Base-by-base conservation (phyloP, 1,140 invertebrate genomes). In the Leptinotarsa undecemlineata region DNA sequence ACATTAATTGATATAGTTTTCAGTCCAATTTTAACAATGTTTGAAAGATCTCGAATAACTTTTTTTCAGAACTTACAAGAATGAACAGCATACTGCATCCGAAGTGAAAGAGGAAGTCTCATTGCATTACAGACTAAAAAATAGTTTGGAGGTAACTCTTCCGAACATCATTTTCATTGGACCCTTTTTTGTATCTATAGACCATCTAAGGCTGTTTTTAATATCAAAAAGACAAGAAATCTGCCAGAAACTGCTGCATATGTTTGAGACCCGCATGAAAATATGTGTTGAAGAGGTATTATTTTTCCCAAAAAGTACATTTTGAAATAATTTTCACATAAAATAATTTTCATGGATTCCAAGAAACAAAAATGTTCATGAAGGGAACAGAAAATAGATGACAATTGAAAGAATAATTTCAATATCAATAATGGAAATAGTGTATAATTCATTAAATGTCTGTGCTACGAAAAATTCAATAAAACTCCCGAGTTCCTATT, bases 121-220 rank as follows among this genome's bases (percentile, higher is more conserved):
- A 15, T 87, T 86, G 71, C 91, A 91, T 42, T 85, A 86, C 48
- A 83, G 86, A 70, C 86, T 87, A 8, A 89, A 86, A 74, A 81
- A 85, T 14, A 87, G 87, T 19, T 75, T 91, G 0, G 87, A 90
- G 51, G 81, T 79, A 68, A 86, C 86, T 0, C 70, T 92, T 13
- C 90, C 91, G 0, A 81, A 86, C 11, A 82, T 83, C 33, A 91
- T 94, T 42, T 84, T 87, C 21, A 93, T 94, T 67, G 93, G 92
- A 1, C 90, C 92, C 0, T 94, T 92, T 82, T 84, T 87, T 20
- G 82, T 94, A 11, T 90, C 88, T 74, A 87, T 91, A 0, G 88
- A 80, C 6, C 75, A 78, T 26, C 68, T 84, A 20, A 86, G 85
- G 70, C 79, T 85, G 51, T 84, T 85, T 57, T 79, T 92, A 11